These are phyloP conservation scores for Motacilla tschutschensis DNA, from an alignment of 2,113 vertebrate genomes.

Conservation along the genomic window DNA sequence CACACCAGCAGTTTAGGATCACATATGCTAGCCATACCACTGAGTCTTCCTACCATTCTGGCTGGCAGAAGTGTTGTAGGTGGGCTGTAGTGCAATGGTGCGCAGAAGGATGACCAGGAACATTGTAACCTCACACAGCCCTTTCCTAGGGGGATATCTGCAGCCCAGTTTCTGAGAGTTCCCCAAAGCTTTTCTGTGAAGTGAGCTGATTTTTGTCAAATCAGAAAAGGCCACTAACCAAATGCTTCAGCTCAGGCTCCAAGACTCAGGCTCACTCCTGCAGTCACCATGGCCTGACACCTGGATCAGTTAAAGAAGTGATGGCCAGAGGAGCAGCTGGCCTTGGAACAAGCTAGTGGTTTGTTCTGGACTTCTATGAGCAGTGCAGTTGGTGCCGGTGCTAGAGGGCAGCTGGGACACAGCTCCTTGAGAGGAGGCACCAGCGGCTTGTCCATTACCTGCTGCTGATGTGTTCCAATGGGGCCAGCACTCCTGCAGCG, in stretches of 20 bases:
- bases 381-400: background rate
- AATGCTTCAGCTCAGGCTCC: background rate
- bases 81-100: background rate
- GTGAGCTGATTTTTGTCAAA: background rate
- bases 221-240: background rate
- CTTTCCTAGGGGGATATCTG: background rate
- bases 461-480: rapidly evolving
- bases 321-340: background rate
- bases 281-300: background rate
- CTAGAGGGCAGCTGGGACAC: rapidly evolving
- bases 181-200: background rate
- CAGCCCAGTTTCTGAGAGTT: background rate
- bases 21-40: background rate
- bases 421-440: background rate
- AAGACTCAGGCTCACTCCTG: background rate
- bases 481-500: background rate
- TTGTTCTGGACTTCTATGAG: background rate
- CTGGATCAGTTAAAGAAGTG: background rate
- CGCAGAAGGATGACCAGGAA: background rate
- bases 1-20: background rate
- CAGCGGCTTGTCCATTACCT: background rate
- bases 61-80: background rate
- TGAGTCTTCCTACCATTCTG: background rate
- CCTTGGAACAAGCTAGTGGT: background rate
- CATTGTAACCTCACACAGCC: background rate